A percentile compares a stretch with the other conserved stretches of the same genome.
Conservation (phyloP, 1,140 invertebrate species). For the Psix sp. region DNA sequence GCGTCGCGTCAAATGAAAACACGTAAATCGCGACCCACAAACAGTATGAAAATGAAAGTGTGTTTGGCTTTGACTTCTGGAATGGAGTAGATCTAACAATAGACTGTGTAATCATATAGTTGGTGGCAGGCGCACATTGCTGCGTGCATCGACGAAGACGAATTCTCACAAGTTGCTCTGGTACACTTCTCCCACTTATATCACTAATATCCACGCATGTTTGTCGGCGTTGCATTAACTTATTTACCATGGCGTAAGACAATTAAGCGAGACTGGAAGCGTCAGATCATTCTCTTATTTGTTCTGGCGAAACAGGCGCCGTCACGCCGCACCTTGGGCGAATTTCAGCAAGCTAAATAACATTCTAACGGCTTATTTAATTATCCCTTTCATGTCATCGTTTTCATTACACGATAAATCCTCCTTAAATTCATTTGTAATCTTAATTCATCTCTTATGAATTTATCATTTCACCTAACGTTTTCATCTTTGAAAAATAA, state of each 20-base stretch:
- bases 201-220: conserved; percentile 23
- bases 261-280: conserved; percentile 46
- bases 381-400: conserved; percentile 19
- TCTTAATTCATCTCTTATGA: no score
- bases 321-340: conserved; percentile 15
- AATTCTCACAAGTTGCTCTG: conserved; percentile 29
- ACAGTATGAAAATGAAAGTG: no score
- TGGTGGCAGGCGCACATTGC: no score
- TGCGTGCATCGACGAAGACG: conserved; percentile 39
- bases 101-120: no score
- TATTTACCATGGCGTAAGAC: conserved; percentile 51
- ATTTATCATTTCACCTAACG: no score
- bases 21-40: no score
- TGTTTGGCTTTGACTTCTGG: no score
- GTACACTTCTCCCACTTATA: conserved; percentile 39
- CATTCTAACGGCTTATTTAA: conserved; percentile 27
- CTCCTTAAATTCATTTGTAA: conserved; percentile 1
- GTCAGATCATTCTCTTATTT: conserved; percentile 52
- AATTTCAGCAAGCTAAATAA: conserved; percentile 30
- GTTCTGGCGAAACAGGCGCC: conserved; percentile 45
- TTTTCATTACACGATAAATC: conserved; percentile 3
- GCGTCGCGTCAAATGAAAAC: no score
- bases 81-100: no score
- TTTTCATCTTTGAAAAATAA: no score
- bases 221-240: conserved; percentile 53